Conservation (phyloP, 2,797 vertebrate genomes). For the Pangasius macronema region DNA sequence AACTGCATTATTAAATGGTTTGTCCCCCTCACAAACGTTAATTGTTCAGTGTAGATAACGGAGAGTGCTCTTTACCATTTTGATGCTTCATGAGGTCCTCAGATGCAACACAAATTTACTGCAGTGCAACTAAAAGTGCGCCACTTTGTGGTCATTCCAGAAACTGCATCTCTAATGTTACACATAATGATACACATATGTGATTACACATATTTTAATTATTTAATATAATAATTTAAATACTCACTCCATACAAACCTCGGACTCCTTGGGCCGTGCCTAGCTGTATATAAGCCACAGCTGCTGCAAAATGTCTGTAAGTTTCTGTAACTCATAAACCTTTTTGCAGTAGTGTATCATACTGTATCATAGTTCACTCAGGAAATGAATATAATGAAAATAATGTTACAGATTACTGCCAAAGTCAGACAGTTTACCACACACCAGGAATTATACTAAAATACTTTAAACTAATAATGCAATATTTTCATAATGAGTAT, state of each 20-base stretch:
- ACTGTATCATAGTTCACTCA: neutral
- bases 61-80: neutral
- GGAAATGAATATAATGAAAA: neutral
- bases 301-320: neutral
- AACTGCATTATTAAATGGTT: neutral
- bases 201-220: neutral
- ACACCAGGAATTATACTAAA: neutral
- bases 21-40: neutral
- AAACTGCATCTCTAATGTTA: conserved; percentile 14
- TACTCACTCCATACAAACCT: neutral
- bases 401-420: neutral
- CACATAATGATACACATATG: neutral
- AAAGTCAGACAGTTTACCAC: neutral
- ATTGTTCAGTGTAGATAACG: neutral
- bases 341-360: neutral
- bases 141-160: conserved; percentile 34
- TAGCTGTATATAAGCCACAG: neutral
- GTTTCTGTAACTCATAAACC: no score
- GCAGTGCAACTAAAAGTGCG: neutral
- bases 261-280: no score
- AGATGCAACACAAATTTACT: neutral
- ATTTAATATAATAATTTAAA: neutral
- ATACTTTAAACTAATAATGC: no score
- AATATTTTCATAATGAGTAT: no score
- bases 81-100: neutral